phyloP scores from a whole-genome alignment of 2,113 vertebrate species.

The Psettodes erumei region DNA sequence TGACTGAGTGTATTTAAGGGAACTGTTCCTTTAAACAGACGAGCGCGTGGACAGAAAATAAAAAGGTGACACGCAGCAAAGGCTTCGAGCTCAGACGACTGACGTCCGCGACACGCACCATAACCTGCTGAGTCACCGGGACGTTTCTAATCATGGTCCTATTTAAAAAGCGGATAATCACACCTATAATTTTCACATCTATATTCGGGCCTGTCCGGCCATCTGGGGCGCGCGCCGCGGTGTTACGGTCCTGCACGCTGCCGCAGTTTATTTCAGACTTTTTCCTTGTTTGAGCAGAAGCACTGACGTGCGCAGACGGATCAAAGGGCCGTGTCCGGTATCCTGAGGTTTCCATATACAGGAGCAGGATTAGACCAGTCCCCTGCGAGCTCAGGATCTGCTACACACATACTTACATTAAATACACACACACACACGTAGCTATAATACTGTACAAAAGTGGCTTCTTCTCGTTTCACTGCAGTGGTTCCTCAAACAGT shows the following conservation, averaged over 20 bases:
- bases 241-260: background rate
- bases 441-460: background rate
- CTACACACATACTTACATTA: background rate
- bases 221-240: slow-evolving; percentile 43
- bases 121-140: slow-evolving; percentile 59
- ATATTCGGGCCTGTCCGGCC: slow-evolving; percentile 11
- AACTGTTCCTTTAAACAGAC: background rate
- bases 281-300: slow-evolving; percentile 46
- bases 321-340: slow-evolving; percentile 62
- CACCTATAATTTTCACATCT: slow-evolving; percentile 58
- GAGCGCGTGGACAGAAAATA: background rate
- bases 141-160: slow-evolving; percentile 29
- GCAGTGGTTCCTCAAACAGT: background rate
- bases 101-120: slow-evolving; percentile 56
- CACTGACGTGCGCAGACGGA: slow-evolving; percentile 33
- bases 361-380: background rate
- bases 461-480: background rate
- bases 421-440: background rate
- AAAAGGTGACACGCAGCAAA: slow-evolving; percentile 28
- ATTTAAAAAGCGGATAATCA: slow-evolving; percentile 29
- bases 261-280: slow-evolving; percentile 53
- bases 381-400: background rate
- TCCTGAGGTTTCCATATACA: slow-evolving; percentile 31
- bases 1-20: too few relatives aligned
- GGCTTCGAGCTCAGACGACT: slow-evolving; percentile 10